Evolutionary conservation across 2,113 vertebrate species (phyloP).

Genomic region (Bambusicola thoracicus): DNA sequence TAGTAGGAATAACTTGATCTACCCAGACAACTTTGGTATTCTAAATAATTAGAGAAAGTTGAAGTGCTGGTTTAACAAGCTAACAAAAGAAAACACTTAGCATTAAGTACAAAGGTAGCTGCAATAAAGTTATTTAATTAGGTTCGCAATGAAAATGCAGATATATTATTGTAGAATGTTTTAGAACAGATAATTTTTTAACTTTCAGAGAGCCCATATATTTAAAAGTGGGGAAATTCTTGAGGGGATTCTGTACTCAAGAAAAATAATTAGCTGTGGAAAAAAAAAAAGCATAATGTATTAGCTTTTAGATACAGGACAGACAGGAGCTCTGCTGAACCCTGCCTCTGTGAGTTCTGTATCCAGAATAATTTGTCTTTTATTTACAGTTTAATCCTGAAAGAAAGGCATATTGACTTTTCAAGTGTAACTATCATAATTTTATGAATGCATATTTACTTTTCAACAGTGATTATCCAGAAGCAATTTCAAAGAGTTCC

Average conservation of each 20-base stretch:
- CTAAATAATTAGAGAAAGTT: background rate
- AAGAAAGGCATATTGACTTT: background rate
- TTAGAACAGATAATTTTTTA: background rate
- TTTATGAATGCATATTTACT: background rate
- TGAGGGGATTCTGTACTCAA: background rate
- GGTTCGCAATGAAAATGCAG: background rate
- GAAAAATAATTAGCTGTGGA: background rate
- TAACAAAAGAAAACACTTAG: background rate
- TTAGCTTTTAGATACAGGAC: background rate
- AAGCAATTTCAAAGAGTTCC: background rate
- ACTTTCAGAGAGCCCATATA: background rate
- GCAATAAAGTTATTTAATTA: background rate
- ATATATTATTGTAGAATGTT: background rate
- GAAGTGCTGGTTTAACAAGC: background rate
- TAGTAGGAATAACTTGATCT: background rate
- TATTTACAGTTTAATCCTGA: background rate
- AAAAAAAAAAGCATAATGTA: background rate
- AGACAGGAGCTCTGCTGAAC: background rate
- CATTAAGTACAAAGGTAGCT: background rate
- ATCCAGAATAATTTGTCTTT: background rate
- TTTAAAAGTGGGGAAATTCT: background rate
- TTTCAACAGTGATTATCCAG: constrained; percentile 14
- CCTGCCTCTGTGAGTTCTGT: background rate
- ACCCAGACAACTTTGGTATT: background rate
- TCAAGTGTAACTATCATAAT: background rate